Conservation (phyloP, 2,113 vertebrate genomes). For the Pelobates fuscus region DNA sequence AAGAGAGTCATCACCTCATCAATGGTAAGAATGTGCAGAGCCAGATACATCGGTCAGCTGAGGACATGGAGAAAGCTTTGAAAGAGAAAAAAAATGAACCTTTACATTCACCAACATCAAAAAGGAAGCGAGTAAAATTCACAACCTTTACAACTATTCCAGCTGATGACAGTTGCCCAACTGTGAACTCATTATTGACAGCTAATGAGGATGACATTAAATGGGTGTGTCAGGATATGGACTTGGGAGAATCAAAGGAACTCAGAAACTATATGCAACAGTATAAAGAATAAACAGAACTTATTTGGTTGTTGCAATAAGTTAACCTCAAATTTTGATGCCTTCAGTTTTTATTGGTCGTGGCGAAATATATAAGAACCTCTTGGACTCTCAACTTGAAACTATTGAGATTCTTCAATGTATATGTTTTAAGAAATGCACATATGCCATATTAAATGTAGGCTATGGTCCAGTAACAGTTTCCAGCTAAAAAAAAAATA, state of each 20-base stretch:
- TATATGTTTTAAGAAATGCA: slow-evolving; percentile 55
- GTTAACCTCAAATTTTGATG: slow-evolving; percentile 72
- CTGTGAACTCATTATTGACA: slow-evolving; percentile 75
- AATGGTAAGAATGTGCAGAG: slow-evolving; percentile 74
- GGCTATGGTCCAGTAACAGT: slow-evolving; percentile 4
- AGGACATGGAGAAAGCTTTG: slow-evolving; percentile 58
- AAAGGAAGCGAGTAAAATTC: slow-evolving; percentile 91
- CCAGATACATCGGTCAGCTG: slow-evolving; percentile 70
- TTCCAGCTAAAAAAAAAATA: not conserved
- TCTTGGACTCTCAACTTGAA: not conserved
- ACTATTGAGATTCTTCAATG: slow-evolving; percentile 18
- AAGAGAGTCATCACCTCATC: slow-evolving; percentile 74
- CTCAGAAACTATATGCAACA: slow-evolving; percentile 83
- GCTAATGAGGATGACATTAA: slow-evolving; percentile 81
- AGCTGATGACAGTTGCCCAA: slow-evolving; percentile 73
- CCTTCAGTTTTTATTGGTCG: slow-evolving; percentile 70
- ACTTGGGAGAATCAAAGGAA: slow-evolving; percentile 77
- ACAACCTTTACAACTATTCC: slow-evolving; percentile 87
- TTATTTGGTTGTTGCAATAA: slow-evolving; percentile 17
- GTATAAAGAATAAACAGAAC: slow-evolving; percentile 75
- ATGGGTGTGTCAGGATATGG: slow-evolving; percentile 87
- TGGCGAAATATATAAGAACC: slow-evolving; percentile 44
- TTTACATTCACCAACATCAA: slow-evolving; percentile 76
- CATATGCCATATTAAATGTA: slow-evolving; percentile 57
- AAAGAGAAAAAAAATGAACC: slow-evolving; percentile 77